Percentiles rank a stretch among this genome's conserved stretches.
These are phyloP conservation scores for Macheiramphus alcinus DNA, from an alignment of 2,113 vertebrate genomes.

Conservation along the genomic window DNA sequence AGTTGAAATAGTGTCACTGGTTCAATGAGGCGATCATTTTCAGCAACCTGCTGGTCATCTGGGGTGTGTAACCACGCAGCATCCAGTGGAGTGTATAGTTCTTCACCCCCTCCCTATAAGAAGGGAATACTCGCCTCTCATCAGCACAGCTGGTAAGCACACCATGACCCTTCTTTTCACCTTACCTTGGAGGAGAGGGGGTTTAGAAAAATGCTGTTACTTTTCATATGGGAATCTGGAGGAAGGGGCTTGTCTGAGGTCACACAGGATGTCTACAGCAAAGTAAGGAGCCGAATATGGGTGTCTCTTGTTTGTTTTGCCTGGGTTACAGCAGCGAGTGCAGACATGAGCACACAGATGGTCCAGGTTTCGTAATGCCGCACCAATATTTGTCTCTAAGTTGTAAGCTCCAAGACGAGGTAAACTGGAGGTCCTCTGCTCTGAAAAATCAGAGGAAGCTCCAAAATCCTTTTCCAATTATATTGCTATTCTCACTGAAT, in stretches of 20 bases:
- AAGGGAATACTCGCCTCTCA: neutral
- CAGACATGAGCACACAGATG: neutral
- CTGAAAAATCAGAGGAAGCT: neutral
- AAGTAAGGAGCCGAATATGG: neutral
- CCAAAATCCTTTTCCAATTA: neutral
- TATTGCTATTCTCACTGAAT: neutral
- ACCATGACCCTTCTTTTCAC: neutral
- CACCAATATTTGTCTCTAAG: neutral
- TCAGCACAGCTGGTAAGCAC: neutral
- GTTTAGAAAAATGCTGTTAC: neutral
- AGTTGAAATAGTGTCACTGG: neutral
- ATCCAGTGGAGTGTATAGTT: accelerated
- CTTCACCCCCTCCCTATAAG: neutral
- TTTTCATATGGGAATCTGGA: neutral
- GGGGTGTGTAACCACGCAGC: neutral
- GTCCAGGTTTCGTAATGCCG: neutral
- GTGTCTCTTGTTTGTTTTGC: neutral
- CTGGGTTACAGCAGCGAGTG: neutral
- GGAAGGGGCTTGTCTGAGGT: neutral
- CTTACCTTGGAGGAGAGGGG: neutral
- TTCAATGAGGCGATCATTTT: neutral
- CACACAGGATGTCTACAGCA: too few relatives aligned
- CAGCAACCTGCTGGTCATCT: neutral
- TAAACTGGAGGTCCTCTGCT: neutral
- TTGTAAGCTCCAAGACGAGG: neutral